Evolutionary conservation across 2,797 vertebrate species (phyloP).

Genomic region (Sebastes itinus): DNA sequence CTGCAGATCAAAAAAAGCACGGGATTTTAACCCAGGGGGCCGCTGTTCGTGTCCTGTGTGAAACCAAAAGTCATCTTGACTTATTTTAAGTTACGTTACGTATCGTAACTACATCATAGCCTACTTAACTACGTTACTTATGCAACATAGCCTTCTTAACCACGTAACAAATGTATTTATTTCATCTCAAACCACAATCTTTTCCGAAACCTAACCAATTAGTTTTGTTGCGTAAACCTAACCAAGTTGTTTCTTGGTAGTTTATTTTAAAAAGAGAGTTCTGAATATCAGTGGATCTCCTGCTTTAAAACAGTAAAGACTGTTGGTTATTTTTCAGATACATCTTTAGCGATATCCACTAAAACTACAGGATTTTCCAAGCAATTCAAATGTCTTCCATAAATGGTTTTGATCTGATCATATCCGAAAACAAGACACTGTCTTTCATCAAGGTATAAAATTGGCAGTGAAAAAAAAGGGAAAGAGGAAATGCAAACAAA

Average conservation of each 20-base stretch:
- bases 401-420: neutral
- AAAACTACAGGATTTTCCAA: neutral
- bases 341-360: neutral
- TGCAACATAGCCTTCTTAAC: too few species aligned
- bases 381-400: neutral
- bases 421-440: neutral
- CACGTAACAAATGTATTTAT: too few species aligned
- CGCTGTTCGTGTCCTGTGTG: too few species aligned
- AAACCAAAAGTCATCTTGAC: too few species aligned
- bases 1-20: too few species aligned
- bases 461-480: constrained; percentile 10
- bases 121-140: too few species aligned
- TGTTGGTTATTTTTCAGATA: neutral
- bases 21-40: too few species aligned
- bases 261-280: neutral
- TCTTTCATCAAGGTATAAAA: constrained; percentile 24
- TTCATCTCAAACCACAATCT: too few species aligned
- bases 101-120: too few species aligned
- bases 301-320: neutral
- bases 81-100: too few species aligned
- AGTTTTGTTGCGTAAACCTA: neutral
- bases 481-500: constrained; percentile 59
- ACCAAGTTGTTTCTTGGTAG: neutral
- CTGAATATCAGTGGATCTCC: neutral
- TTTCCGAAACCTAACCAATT: too few species aligned